Base-by-base conservation (phyloP, 1,140 invertebrate species). In the Venustaconcha ellipsiformis region DNA sequence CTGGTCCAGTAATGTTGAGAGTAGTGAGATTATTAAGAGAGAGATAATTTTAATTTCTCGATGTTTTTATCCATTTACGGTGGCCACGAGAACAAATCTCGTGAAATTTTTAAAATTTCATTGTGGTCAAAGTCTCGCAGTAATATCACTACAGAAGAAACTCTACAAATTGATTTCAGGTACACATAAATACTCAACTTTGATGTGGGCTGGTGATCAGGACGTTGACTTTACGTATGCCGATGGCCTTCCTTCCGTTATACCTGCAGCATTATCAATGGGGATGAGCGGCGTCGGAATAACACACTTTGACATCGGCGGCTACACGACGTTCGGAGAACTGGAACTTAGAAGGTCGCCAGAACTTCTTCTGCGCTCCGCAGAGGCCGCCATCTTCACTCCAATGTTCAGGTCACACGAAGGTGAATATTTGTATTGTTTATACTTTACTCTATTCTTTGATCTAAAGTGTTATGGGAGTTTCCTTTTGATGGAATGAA, bases 241-340 rank as follows among this genome's bases (percentile, higher is more conserved):
- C 14, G 90, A 90, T 75, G 90, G 90, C 0, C 66, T 90, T 13
- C 80, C 86, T 0, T 88, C 90, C 2, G 88, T 87, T 12, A 83
- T 91, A 6, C 71, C 82, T 30, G 76, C 82, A 64, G 87, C 88
- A 13, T 76, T 90, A 17, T 88, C 83, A 17, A 75, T 88, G 73
- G 87, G 84, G 1, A 68, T 91, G 72, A 82, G 79, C 48, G 89
- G 89, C 13, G 85, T 87, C 57, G 88, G 88, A 3, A 76, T 90
- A 13, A 90, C 86, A n/a, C 90, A 91, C 75, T 89, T 88, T 75
- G 90, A 91, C 74, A 90, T 90, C 55, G 90, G 90, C 12, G 88
- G 89, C 1, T 91, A 90, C 78, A 90, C 89, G 4, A 89, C 88
- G 0, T 80, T 78, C 65, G 70, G 72, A 23, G 73, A 69, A 15